Conservation (phyloP, 2,797 vertebrate genomes). For the Chaenodraco wilsoni region DNA sequence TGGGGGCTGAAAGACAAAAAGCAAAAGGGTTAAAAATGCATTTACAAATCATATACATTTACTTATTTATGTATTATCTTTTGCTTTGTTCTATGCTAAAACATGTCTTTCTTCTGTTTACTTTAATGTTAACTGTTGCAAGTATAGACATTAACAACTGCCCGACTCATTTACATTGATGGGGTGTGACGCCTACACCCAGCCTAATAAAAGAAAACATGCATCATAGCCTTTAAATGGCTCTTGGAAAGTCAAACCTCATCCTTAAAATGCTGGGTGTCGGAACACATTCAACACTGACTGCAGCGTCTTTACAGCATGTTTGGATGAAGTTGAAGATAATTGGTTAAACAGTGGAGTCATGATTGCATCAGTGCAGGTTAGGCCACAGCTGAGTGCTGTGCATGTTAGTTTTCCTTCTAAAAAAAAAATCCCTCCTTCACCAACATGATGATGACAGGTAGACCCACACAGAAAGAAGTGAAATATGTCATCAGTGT, state of each 20-base stretch:
- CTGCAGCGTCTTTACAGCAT: slow-evolving; percentile 43
- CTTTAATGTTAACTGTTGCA: slow-evolving; percentile 25
- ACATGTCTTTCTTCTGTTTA: slow-evolving; percentile 18
- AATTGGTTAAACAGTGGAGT: slow-evolving; percentile 30
- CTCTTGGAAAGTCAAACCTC: slow-evolving; percentile 76
- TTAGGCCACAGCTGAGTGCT: slow-evolving; percentile 4
- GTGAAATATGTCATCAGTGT: slow-evolving; percentile 4
- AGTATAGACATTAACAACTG: slow-evolving; percentile 35
- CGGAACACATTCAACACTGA: slow-evolving; percentile 51
- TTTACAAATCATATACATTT: neutral
- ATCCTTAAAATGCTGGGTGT: slow-evolving; percentile 67
- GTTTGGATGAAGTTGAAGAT: slow-evolving; percentile 42
- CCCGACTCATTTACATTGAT: slow-evolving; percentile 43
- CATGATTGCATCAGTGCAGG: slow-evolving; percentile 32
- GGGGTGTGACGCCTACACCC: slow-evolving; percentile 68
- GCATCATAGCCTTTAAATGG: slow-evolving; percentile 64
- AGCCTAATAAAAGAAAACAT: slow-evolving; percentile 64
- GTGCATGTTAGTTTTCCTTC: slow-evolving; percentile 16
- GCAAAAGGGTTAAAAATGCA: slow-evolving; percentile 32
- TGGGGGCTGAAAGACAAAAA: slow-evolving; percentile 71
- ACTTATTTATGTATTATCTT: neutral
- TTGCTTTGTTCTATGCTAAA: slow-evolving; percentile 5
- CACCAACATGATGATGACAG: slow-evolving; percentile 7
- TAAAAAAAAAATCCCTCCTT: slow-evolving; percentile 9
- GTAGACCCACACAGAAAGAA: slow-evolving; percentile 8